Base-by-base conservation (phyloP, 2,888 invertebrate genomes). In the Melinopterus prodromus region DNA sequence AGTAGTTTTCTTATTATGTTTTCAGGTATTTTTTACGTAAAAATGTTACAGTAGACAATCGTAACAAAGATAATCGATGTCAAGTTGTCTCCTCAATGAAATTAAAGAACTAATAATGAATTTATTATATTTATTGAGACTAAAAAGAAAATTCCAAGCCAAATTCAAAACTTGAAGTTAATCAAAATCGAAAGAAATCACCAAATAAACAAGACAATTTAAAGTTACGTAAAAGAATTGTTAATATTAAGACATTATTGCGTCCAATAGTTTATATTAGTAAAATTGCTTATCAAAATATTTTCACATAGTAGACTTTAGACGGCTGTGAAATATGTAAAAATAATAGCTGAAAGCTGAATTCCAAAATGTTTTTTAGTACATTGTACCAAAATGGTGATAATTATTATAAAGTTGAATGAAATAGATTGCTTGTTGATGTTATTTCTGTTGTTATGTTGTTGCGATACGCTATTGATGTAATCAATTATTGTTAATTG, bases 301-400 rank as follows among this genome's bases (percentile, higher is more conserved):
- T 74, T 74, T 74, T 74, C 26, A 78, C 71, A 74, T 76, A 76
- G 80, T 82, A 82, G 81, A 81, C 81, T 82, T 80, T 82, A 82
- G 82, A 82, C 70, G 82, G 82, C 82, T 82, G 82, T 82, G 82
- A 79, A 78, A 69, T 74, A 74, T 35, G n/a, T 71, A 71, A 2
- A 26, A 53, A 2, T 2, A 53, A 53, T 53, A 12, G 53, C 53
- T 53, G 53, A 53, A 53, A 12, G 53, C 53, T 53, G 53, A 53
- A 53, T 53, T 53, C 7, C 53, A 53, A 53, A 26, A 53, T 4
- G 53, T 53, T 53, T 53, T n/a, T 53, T 53, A 26, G 53, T 53
- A 53, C 53, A 7, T 12, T 12, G 9, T 7, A 7, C 53, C 53
- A 53, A 7, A 53, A 12, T 53, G 53, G 53, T 53, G 53, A 53